These are phyloP conservation scores for Piprites chloris DNA, from an alignment of 2,113 vertebrate species.

Conservation along the genomic window DNA sequence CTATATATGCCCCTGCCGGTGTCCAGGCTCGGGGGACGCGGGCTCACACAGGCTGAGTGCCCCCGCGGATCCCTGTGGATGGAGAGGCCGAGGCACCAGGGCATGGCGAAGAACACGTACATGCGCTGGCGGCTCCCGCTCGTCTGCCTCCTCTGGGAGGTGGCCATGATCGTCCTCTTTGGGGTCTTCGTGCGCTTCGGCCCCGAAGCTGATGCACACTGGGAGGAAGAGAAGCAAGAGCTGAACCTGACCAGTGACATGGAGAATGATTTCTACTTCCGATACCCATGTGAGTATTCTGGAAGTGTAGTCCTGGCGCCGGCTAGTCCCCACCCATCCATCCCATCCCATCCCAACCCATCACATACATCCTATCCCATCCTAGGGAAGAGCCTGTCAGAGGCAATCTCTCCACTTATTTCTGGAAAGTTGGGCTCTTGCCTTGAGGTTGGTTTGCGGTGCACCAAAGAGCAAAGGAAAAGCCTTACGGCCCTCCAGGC, in stretches of 20 bases:
- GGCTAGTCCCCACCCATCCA: not conserved
- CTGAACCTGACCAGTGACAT: slow-evolving; percentile 81
- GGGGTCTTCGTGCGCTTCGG: slow-evolving; percentile 89
- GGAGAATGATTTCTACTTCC: slow-evolving; percentile 96
- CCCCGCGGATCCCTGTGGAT: fast-evolving
- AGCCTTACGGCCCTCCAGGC: not conserved
- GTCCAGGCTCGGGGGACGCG: fast-evolving
- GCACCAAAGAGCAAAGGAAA: not conserved
- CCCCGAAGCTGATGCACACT: slow-evolving; percentile 74
- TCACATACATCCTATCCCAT: not conserved
- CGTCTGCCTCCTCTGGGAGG: slow-evolving; percentile 85
- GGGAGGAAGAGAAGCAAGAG: slow-evolving; percentile 45
- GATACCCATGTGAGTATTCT: slow-evolving; percentile 94
- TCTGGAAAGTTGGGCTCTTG: not conserved
- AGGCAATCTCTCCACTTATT: fast-evolving
- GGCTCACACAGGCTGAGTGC: not conserved
- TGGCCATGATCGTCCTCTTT: slow-evolving; percentile 87
- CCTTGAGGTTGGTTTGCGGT: not conserved
- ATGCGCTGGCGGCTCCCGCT: slow-evolving; percentile 84
- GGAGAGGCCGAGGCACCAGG: not conserved
- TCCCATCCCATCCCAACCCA: not conserved
- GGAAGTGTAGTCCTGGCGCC: not conserved
- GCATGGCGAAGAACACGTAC: slow-evolving; percentile 79
- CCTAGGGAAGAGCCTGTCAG: not conserved
- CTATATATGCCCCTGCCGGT: not conserved